These are phyloP conservation scores for Idris sp. DNA, from an alignment of 1,140 invertebrate species.

Conservation along the genomic window DNA sequence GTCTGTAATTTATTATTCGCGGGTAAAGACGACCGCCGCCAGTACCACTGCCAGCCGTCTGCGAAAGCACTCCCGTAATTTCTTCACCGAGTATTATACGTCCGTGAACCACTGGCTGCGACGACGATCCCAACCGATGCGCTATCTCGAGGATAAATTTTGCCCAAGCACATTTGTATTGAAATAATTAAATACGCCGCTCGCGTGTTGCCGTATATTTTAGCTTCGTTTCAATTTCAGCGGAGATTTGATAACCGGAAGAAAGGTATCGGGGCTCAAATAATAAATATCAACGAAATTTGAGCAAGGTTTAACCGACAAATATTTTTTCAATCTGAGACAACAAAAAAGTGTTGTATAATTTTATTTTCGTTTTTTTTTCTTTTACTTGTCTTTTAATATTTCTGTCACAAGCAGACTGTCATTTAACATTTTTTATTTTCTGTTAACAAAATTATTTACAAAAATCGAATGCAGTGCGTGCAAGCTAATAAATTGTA, in stretches of 20 bases:
- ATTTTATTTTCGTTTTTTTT: too few species aligned
- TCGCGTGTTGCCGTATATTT: constrained; percentile 14
- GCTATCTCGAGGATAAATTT: constrained; percentile 40
- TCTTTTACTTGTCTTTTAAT: too few species aligned
- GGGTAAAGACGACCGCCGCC: constrained; percentile 52
- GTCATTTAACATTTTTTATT: too few species aligned
- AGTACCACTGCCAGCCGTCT: constrained; percentile 43
- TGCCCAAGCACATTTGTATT: constrained; percentile 26
- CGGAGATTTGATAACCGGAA: background rate
- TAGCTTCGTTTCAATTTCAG: constrained; percentile 18
- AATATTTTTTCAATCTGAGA: too few species aligned
- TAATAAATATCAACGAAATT: too few species aligned
- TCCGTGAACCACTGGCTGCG: constrained; percentile 24
- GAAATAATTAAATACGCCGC: constrained; percentile 44
- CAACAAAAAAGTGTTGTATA: too few species aligned
- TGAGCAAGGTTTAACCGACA: too few species aligned
- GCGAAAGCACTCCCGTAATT: constrained; percentile 60
- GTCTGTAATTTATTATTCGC: constrained; percentile 61
- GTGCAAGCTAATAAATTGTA: background rate
- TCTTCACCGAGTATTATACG: constrained; percentile 45
- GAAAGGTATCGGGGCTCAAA: too few species aligned
- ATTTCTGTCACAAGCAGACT: too few species aligned
- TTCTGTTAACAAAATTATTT: too few species aligned
- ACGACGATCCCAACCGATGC: constrained; percentile 18
- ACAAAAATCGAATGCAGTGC: too few species aligned